A percentile compares a stretch with the other conserved stretches of the same genome.
phyloP scores from a whole-genome alignment of 2,797 vertebrate genomes.

The Chelidonichthys spinosus region DNA sequence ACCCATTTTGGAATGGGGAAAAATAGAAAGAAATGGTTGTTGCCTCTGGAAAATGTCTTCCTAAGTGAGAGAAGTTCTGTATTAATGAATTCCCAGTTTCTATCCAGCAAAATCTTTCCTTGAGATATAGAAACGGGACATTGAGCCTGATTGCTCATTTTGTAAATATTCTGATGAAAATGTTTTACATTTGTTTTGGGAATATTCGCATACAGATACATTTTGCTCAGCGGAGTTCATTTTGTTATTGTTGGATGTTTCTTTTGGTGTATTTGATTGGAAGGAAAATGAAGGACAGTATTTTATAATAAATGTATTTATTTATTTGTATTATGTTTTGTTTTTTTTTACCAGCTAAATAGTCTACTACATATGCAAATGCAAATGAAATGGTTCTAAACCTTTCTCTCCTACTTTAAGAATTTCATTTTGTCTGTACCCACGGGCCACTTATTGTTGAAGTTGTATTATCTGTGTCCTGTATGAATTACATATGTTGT shows the following conservation, averaged over 20 bases:
- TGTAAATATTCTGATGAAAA: too few species aligned
- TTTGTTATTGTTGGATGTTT: neutral
- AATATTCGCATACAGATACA: neutral
- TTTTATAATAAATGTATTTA: neutral
- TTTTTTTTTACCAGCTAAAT: too few species aligned
- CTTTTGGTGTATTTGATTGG: neutral
- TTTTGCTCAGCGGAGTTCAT: neutral
- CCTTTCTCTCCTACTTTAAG: neutral
- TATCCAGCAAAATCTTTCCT: neutral
- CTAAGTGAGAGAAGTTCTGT: too few species aligned
- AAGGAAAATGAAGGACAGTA: neutral
- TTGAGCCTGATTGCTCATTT: too few species aligned
- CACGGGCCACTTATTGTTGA: too few species aligned
- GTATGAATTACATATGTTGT: too few species aligned
- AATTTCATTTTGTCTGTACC: too few species aligned
- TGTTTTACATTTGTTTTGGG: neutral
- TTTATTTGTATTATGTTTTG: too few species aligned
- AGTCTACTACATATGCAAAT: neutral
- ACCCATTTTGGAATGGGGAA: too few species aligned
- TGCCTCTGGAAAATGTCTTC: too few species aligned
- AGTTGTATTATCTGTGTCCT: too few species aligned
- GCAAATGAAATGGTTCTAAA: neutral
- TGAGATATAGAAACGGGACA: neutral
- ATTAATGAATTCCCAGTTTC: neutral
- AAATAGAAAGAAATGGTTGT: too few species aligned